Evolutionary conservation across 2,113 vertebrate genomes (phyloP).

Genomic region (Lamprotornis superbus): DNA sequence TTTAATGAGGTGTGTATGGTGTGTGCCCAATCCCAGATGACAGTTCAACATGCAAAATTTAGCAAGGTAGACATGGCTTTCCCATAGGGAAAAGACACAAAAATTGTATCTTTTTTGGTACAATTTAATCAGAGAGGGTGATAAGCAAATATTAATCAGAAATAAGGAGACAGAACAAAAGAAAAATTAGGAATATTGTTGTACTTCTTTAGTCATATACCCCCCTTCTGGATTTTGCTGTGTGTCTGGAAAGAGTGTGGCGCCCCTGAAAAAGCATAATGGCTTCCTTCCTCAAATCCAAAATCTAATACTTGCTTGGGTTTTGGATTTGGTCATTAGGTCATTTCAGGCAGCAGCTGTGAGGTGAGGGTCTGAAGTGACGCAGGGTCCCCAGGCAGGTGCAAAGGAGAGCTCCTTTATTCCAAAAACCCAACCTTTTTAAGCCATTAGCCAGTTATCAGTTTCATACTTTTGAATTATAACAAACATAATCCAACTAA

Average conservation of each 20-base stretch:
- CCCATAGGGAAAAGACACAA: no score
- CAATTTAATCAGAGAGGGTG: neutral
- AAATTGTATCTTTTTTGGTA: neutral
- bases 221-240: neutral
- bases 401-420: neutral
- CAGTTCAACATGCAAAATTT: neutral
- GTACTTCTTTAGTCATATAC: neutral
- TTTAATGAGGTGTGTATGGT: neutral
- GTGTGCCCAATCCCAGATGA: neutral
- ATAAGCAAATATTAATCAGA: neutral
- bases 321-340: neutral
- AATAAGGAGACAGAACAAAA: neutral
- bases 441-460: neutral
- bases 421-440: fast-evolving
- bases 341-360: neutral
- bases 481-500: neutral
- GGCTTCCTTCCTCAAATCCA: neutral
- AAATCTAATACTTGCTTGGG: neutral
- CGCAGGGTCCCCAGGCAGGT: neutral
- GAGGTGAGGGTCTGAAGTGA: neutral
- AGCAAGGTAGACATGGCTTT: neutral
- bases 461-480: neutral
- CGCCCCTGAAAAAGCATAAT: neutral
- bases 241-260: neutral
- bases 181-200: neutral